Conservation (phyloP, 2,888 invertebrate genomes). For the Agrypnus murinus region DNA sequence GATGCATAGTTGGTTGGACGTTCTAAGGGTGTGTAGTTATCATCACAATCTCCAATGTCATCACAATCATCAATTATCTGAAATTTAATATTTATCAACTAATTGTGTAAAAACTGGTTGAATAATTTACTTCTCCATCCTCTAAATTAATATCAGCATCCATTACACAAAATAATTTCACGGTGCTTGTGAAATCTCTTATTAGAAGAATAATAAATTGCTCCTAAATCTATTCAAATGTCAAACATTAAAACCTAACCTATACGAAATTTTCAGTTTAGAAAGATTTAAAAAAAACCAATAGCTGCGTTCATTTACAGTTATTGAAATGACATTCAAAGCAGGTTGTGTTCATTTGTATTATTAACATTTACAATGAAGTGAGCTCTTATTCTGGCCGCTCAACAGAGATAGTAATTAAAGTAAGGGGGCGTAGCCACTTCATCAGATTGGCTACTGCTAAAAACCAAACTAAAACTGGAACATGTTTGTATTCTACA, state of each 20-base stretch:
- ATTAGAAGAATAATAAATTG: not conserved
- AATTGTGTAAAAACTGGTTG: not conserved
- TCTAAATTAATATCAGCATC: constrained; percentile 54
- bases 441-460: too few relatives aligned
- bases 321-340: not conserved
- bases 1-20: constrained; percentile 72
- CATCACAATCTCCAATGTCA: constrained; percentile 56
- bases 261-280: not conserved
- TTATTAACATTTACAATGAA: not conserved
- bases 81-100: not conserved
- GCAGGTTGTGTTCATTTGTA: not conserved
- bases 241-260: constrained; percentile 25
- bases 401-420: too few relatives aligned
- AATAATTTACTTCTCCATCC: constrained; percentile 58
- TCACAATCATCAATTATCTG: constrained; percentile 26
- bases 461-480: too few relatives aligned
- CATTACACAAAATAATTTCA: constrained; percentile 13
- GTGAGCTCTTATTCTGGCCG: too few relatives aligned
- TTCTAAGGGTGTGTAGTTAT: constrained; percentile 74
- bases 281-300: too few relatives aligned
- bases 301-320: not conserved
- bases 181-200: not conserved
- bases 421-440: too few relatives aligned
- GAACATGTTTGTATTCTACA: too few relatives aligned
- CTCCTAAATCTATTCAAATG: not conserved